These are phyloP conservation scores for Eriosoma lanigerum DNA, from an alignment of 1,140 invertebrate genomes.

Conservation along the genomic window DNA sequence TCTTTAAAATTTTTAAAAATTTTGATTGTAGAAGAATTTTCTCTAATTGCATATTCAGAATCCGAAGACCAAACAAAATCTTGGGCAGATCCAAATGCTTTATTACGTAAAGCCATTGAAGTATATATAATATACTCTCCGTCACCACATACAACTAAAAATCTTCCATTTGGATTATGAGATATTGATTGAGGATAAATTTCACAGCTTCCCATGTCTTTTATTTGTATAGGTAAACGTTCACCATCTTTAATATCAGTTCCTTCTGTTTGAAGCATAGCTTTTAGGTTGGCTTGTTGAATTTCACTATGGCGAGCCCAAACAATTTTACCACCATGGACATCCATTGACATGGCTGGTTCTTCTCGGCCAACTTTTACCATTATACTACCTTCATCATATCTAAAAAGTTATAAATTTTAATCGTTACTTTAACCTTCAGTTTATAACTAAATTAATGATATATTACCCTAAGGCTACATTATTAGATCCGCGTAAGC, in stretches of 20 bases:
- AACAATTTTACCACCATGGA: conserved; percentile 95
- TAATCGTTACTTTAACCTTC: background rate
- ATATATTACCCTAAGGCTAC: conserved; percentile 82
- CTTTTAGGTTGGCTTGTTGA: conserved; percentile 95
- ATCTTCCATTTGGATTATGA: conserved; percentile 97
- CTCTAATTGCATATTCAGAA: conserved; percentile 91
- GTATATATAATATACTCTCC: conserved; percentile 99
- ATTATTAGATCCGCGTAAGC: conserved; percentile 93
- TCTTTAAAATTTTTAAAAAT: conserved; percentile 99
- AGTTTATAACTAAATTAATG: conserved; percentile 7
- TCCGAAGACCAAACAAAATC: conserved; percentile 99
- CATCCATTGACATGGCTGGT: conserved; percentile 99
- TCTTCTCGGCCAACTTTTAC: conserved; percentile 97
- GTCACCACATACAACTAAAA: conserved; percentile 98
- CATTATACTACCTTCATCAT: conserved; percentile 98
- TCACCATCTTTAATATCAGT: conserved; percentile 86
- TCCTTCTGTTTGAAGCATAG: conserved; percentile 68
- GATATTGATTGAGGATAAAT: conserved; percentile 98
- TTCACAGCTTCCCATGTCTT: conserved; percentile 99
- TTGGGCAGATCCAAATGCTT: conserved; percentile 95
- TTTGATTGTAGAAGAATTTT: conserved; percentile 86
- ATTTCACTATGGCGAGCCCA: conserved; percentile 98
- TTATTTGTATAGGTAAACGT: conserved; percentile 86
- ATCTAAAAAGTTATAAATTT: conserved; percentile 60
- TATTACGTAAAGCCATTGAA: conserved; percentile 97